These are phyloP conservation scores for Nylanderia fulva DNA, from an alignment of 1,140 invertebrate species.

Conservation along the genomic window DNA sequence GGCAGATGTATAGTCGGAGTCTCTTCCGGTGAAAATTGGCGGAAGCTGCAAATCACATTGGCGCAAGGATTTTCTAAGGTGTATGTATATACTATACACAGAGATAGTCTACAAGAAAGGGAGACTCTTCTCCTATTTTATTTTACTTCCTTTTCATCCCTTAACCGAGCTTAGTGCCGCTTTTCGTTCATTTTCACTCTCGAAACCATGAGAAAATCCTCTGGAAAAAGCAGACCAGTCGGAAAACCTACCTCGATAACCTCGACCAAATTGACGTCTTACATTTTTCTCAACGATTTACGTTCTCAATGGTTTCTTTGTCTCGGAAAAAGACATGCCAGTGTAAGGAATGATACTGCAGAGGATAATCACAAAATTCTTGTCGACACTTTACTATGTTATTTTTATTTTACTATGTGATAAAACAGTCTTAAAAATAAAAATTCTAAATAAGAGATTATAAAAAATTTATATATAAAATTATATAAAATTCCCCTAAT, in stretches of 20 bases:
- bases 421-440: not conserved
- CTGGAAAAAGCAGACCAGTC: conserved; percentile 5
- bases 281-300: conserved; percentile 49
- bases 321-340: not conserved
- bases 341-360: not conserved
- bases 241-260: conserved; percentile 35
- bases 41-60: conserved; percentile 34
- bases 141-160: conserved; percentile 17
- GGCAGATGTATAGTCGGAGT: conserved; percentile 26
- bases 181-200: conserved; percentile 41
- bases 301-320: conserved; percentile 23
- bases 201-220: conserved; percentile 6
- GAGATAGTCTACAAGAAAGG: not conserved
- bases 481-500: not conserved
- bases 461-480: not conserved
- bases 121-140: not conserved
- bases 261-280: conserved; percentile 4
- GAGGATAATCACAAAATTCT: not conserved
- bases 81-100: conserved; percentile 10
- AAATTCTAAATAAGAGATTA: not conserved
- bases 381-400: not conserved
- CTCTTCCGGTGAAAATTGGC: conserved; percentile 38
- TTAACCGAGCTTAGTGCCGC: conserved; percentile 47
- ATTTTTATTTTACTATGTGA: not conserved
- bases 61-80: not conserved